These are phyloP conservation scores for Falco rusticolus DNA, from an alignment of 2,797 vertebrate genomes.

Conservation along the genomic window DNA sequence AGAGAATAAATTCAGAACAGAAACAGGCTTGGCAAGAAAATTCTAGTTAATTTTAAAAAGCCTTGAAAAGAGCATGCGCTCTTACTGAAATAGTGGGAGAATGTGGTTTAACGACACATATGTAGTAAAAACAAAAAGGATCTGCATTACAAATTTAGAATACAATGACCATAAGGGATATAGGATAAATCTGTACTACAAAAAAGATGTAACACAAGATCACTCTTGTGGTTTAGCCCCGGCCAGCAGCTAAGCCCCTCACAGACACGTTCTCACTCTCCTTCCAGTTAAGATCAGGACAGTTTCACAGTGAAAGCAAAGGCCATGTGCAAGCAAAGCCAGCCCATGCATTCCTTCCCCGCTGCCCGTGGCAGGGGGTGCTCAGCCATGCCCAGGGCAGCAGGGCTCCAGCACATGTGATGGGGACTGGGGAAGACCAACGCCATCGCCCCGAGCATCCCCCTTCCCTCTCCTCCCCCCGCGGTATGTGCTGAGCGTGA, in stretches of 20 bases:
- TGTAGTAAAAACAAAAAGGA: not conserved
- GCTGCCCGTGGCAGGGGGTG: not conserved
- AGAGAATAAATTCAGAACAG: not conserved
- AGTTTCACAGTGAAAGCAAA: not conserved
- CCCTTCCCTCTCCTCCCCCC: not conserved
- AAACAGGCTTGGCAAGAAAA: not conserved
- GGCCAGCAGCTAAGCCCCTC: not conserved
- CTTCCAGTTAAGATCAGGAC: not conserved
- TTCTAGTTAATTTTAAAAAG: not conserved
- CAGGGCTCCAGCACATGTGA: accelerated
- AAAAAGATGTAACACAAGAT: not conserved
- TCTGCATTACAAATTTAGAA: not conserved
- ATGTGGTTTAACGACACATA: not conserved
- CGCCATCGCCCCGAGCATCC: accelerated
- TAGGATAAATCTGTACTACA: not conserved
- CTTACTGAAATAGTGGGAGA: not conserved
- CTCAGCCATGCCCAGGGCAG: not conserved
- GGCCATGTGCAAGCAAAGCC: accelerated
- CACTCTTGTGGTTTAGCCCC: not conserved
- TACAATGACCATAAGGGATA: not conserved
- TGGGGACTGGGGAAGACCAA: not conserved
- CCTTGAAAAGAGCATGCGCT: not conserved
- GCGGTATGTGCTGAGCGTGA: not conserved
- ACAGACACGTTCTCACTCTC: not conserved
- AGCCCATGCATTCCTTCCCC: not conserved